phyloP scores from a whole-genome alignment of 2,888 invertebrate genomes.

The Spisula subtruncata region DNA sequence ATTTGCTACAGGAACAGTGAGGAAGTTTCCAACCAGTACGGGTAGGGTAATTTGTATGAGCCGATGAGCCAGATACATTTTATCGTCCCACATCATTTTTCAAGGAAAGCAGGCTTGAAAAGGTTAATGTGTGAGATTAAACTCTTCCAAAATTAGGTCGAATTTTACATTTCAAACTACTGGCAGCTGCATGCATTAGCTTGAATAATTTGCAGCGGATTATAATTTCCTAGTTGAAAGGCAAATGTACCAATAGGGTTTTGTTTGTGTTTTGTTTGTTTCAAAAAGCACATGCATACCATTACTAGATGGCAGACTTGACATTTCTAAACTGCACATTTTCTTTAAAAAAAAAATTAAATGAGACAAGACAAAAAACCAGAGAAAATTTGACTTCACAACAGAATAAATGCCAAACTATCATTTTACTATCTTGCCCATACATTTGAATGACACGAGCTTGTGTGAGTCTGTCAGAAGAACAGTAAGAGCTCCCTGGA shows the following conservation, averaged over 20 bases:
- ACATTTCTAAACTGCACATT: constrained; percentile 14
- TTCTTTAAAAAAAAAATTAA: not conserved
- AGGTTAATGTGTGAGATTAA: constrained; percentile 14
- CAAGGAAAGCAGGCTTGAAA: not conserved
- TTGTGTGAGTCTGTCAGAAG: not conserved
- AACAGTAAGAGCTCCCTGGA: not conserved
- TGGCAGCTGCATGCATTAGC: not conserved
- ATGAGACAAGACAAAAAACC: not conserved
- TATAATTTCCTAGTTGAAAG: not conserved
- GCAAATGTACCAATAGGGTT: constrained; percentile 11
- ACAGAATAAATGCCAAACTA: not conserved
- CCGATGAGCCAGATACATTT: constrained; percentile 13
- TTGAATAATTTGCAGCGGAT: not conserved
- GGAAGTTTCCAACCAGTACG: not conserved
- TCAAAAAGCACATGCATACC: constrained; percentile 9
- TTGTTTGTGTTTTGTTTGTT: not conserved
- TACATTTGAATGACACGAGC: constrained; percentile 12
- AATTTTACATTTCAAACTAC: not conserved
- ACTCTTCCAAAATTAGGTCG: constrained; percentile 3
- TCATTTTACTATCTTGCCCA: not conserved
- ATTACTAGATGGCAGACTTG: constrained; percentile 4
- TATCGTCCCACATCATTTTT: constrained; percentile 24
- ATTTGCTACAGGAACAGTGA: not conserved
- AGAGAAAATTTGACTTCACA: not conserved
- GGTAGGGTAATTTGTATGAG: not conserved